These are phyloP conservation scores for Aricia agestis DNA, from an alignment of 1,140 invertebrate genomes.

Conservation along the genomic window DNA sequence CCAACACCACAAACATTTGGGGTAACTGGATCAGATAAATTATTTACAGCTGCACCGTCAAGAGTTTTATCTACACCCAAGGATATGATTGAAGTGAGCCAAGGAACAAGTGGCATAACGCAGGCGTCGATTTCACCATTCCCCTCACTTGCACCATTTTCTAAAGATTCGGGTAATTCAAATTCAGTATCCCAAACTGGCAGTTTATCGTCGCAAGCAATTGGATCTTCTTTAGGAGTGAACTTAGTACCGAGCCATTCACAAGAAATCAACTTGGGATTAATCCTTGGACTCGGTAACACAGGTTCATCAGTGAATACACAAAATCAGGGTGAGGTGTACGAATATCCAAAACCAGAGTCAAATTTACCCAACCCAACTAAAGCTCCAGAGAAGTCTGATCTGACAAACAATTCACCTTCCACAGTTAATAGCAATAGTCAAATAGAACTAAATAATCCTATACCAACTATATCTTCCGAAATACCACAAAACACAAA, in stretches of 20 bases:
- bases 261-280: neutral
- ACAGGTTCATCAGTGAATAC: neutral
- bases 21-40: neutral
- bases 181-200: neutral
- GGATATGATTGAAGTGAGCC: conserved; percentile 7
- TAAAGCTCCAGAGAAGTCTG: conserved; percentile 3
- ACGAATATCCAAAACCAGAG: conserved; percentile 30
- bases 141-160: conserved; percentile 25
- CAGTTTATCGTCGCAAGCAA: neutral
- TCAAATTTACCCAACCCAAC: conserved; percentile 26
- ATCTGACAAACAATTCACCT: neutral
- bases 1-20: conserved; percentile 14
- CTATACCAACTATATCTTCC: neutral
- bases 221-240: neutral
- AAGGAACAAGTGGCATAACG: conserved; percentile 31
- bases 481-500: conserved; percentile 9
- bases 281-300: neutral
- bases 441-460: neutral
- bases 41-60: neutral
- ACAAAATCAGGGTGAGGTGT: conserved; percentile 24
- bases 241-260: neutral
- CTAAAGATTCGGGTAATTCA: conserved; percentile 3
- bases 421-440: neutral
- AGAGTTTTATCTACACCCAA: conserved; percentile 18
- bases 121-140: conserved; percentile 38